Percentiles rank a stretch among this genome's conserved stretches.
Conservation (phyloP, 2,888 invertebrate genomes). For the Ophonus ardosiacus region DNA sequence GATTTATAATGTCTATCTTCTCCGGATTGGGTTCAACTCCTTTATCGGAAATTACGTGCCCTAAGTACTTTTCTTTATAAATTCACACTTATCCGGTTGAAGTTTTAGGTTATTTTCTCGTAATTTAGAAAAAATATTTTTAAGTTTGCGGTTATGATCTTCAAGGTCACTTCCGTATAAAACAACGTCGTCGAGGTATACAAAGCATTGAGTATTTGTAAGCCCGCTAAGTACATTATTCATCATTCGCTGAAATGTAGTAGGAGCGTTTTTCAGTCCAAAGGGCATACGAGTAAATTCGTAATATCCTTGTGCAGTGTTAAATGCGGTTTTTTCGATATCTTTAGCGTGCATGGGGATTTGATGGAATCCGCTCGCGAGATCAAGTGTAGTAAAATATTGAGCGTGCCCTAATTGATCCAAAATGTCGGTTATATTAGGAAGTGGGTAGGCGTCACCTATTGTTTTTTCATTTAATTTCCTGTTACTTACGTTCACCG, state of each 20-base stretch:
- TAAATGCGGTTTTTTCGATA: constrained; percentile 67
- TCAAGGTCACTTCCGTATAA: constrained; percentile 68
- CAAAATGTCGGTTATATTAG: constrained; percentile 13
- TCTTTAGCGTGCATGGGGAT: constrained; percentile 65
- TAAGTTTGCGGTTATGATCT: constrained; percentile 65
- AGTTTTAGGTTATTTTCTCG: constrained; percentile 49
- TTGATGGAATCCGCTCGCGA: constrained; percentile 68
- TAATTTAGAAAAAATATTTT: constrained; percentile 59
- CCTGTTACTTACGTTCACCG: constrained; percentile 67
- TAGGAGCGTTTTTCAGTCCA: constrained; percentile 66
- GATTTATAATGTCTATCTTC: constrained; percentile 6
- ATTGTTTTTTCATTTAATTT: constrained; percentile 44
- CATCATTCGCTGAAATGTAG: constrained; percentile 66
- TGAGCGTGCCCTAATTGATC: constrained; percentile 35
- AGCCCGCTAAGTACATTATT: constrained; percentile 70
- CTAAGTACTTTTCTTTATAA: constrained; percentile 17
- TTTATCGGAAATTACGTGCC: constrained; percentile 32
- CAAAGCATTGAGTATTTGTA: constrained; percentile 70
- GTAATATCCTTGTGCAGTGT: constrained; percentile 65
- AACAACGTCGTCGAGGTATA: constrained; percentile 72
- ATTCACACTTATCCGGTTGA: constrained; percentile 13
- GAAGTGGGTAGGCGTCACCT: constrained; percentile 20
- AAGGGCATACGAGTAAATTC: constrained; percentile 66
- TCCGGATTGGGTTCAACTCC: constrained; percentile 21
- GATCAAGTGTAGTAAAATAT: constrained; percentile 57